phyloP scores from a whole-genome alignment of 2,797 vertebrate species.

The Falco biarmicus region DNA sequence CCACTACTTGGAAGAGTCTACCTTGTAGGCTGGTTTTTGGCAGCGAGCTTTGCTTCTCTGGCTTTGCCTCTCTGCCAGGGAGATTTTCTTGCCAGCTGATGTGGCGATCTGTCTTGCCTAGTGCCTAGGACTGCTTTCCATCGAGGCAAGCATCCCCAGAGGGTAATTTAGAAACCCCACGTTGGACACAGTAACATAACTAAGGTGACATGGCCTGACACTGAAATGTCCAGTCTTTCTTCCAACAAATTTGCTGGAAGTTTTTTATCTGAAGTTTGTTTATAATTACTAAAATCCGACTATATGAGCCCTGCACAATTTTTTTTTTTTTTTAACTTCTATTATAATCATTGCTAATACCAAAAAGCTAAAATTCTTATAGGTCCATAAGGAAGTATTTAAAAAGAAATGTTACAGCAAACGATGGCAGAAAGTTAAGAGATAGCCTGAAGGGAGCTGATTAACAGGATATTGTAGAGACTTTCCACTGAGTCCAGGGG shows the following conservation, averaged over 20 bases:
- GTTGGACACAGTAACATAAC: too few species aligned
- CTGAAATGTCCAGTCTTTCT: neutral
- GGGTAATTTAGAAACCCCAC: neutral
- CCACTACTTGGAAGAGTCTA: neutral
- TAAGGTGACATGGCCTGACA: neutral
- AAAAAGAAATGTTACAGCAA: neutral
- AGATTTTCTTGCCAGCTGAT: neutral
- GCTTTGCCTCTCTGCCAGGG: neutral
- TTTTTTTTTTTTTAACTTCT: neutral
- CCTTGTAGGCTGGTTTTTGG: neutral
- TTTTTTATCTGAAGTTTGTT: neutral
- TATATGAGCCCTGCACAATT: rapidly evolving
- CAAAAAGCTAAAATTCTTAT: neutral
- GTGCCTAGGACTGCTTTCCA: neutral
- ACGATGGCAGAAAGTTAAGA: neutral
- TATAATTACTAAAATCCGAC: neutral
- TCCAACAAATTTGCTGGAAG: neutral
- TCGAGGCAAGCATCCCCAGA: neutral
- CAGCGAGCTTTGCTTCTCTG: neutral
- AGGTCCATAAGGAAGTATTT: neutral
- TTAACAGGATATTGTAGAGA: neutral
- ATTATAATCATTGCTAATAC: neutral
- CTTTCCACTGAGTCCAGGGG: neutral
- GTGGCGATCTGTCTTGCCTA: neutral
- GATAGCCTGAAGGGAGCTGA: neutral